Conservation (phyloP, 64 coral and sea anemone species). For the Dendrophyllia cribrosa region DNA sequence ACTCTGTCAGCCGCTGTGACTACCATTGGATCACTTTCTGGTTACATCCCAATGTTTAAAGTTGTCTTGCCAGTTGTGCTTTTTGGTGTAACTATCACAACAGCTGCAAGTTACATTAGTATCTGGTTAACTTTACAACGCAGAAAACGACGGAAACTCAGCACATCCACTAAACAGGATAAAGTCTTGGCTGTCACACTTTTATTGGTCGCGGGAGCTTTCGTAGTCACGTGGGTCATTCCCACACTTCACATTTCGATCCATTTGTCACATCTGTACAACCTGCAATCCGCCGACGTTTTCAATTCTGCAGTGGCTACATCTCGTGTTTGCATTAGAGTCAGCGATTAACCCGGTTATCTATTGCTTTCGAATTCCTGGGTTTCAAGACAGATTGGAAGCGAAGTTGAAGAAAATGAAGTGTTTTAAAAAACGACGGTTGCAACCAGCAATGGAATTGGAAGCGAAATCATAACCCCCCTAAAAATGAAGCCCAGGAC, state of each 20-base stretch:
- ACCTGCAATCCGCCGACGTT: neutral
- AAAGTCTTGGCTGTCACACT: neutral
- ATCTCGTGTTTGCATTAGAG: neutral
- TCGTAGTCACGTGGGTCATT: neutral
- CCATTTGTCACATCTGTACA: neutral
- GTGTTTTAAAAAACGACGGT: neutral
- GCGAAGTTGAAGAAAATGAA: neutral
- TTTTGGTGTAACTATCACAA: neutral
- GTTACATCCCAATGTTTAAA: too few species aligned
- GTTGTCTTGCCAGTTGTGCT: neutral
- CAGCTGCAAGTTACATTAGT: neutral
- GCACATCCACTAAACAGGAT: neutral
- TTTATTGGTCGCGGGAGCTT: neutral
- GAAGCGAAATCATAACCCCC: neutral
- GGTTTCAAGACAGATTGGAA: neutral
- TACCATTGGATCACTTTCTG: too few species aligned
- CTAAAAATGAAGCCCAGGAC: neutral
- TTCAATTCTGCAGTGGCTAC: too few species aligned
- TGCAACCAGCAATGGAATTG: neutral
- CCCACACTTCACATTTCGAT: neutral
- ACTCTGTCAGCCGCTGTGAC: neutral
- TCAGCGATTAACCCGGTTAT: slow-evolving; percentile 8
- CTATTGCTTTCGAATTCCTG: slow-evolving; percentile 18
- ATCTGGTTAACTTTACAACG: neutral
- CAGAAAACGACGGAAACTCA: neutral